These are phyloP conservation scores for Darevskia nairensis DNA, from an alignment of 2,797 vertebrate species.

Conservation along the genomic window DNA sequence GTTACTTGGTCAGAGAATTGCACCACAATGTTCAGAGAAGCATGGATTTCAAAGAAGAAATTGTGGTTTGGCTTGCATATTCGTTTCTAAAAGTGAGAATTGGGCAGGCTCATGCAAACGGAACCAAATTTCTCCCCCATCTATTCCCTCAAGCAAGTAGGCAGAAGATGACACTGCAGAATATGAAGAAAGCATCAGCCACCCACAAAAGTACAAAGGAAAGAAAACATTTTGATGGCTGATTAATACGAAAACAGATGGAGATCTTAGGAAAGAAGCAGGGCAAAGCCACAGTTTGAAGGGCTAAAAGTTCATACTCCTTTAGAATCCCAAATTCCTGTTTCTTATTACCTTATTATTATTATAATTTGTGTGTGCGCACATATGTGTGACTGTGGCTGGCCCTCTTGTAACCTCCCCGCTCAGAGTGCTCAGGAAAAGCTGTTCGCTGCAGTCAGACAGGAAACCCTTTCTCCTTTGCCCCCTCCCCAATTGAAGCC, in stretches of 20 bases:
- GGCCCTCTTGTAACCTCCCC: slow-evolving; percentile 58
- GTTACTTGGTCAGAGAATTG: too few relatives aligned
- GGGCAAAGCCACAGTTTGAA: slow-evolving; percentile 44
- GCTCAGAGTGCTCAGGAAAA: slow-evolving; percentile 61
- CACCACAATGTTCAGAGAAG: too few relatives aligned
- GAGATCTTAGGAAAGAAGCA: slow-evolving; percentile 35
- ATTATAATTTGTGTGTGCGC: slow-evolving; percentile 55
- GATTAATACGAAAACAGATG: slow-evolving; percentile 48
- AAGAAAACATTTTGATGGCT: slow-evolving; percentile 29
- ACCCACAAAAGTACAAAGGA: slow-evolving; percentile 7
- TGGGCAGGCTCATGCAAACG: too few relatives aligned
- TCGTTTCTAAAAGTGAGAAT: too few relatives aligned
- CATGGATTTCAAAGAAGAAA: too few relatives aligned
- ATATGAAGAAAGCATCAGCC: neutral
- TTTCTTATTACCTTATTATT: slow-evolving; percentile 73
- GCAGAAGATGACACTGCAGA: neutral
- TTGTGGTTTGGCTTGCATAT: too few relatives aligned
- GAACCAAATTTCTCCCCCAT: too few relatives aligned
- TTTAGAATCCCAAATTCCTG: slow-evolving; percentile 65
- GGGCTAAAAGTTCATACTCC: slow-evolving; percentile 70
- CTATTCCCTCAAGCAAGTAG: neutral
- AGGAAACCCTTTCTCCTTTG: slow-evolving; percentile 56
- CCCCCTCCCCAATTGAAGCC: slow-evolving; percentile 14
- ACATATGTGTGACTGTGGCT: slow-evolving; percentile 45
- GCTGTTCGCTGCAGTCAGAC: slow-evolving; percentile 41